A percentile compares a stretch with the other conserved stretches of the same genome.
Evolutionary conservation across 92 coral and sea anemone genomes (phyloP).

Genomic region (Parazoanthus atlanticus): DNA sequence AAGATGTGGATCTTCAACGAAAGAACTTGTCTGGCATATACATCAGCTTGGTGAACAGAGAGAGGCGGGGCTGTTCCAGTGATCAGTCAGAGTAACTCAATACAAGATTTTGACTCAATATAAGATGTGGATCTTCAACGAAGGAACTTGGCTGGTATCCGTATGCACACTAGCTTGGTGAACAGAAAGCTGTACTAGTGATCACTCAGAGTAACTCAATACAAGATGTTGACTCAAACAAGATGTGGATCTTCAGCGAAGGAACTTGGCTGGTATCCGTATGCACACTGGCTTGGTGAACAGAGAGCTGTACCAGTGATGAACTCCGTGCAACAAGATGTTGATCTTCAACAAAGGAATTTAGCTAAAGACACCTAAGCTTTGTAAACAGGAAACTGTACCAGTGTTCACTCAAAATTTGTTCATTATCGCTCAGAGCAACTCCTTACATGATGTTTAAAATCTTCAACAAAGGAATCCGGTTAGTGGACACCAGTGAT

Average conservation of each 20-base stretch:
- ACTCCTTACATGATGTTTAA: background rate
- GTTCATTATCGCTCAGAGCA: background rate
- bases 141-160: background rate
- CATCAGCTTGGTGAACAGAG: constrained; percentile 77
- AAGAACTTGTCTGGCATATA: constrained; percentile 5
- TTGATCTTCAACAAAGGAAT: background rate
- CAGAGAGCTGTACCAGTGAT: constrained; percentile 35
- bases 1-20: background rate
- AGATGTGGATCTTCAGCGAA: background rate
- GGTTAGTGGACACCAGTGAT: too few relatives aligned
- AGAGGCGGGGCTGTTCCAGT: constrained; percentile 21
- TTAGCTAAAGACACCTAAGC: constrained; percentile 48
- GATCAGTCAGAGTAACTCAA: background rate
- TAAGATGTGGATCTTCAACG: background rate
- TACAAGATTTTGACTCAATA: background rate
- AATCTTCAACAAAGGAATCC: too few relatives aligned
- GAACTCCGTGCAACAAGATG: background rate
- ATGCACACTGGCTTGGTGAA: constrained; percentile 81
- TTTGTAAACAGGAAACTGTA: constrained; percentile 66
- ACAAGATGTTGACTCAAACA: background rate
- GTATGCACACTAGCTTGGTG: constrained; percentile 71
- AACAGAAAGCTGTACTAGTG: constrained; percentile 50
- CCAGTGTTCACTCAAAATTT: too few relatives aligned
- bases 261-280: background rate
- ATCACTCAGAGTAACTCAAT: background rate